A percentile compares a stretch with the other conserved stretches of the same genome.
These are phyloP conservation scores for Lacanobia wlatinum DNA, from an alignment of 2,888 invertebrate genomes.

Conservation along the genomic window DNA sequence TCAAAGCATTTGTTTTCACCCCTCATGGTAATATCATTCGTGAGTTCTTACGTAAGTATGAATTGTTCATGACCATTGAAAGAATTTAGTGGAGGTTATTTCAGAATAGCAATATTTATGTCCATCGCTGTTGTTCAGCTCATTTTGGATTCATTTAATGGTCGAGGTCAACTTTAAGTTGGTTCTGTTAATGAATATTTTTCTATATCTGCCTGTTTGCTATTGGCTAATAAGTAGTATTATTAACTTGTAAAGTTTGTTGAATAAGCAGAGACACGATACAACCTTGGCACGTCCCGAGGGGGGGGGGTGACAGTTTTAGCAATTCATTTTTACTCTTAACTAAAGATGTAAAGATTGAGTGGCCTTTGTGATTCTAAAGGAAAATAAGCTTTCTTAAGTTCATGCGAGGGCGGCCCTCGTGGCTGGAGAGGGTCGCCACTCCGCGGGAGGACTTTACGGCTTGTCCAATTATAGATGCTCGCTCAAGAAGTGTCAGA, in stretches of 20 bases:
- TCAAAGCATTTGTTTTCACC: constrained; percentile 50
- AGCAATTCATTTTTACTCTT: constrained; percentile 11
- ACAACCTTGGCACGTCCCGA: constrained; percentile 1
- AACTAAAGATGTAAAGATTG: constrained; percentile 15
- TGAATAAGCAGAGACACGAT: neutral
- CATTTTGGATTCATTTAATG: constrained; percentile 16
- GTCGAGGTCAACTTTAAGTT: constrained; percentile 8
- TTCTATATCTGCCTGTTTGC: neutral
- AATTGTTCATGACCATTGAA: constrained; percentile 23
- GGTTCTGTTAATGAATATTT: neutral
- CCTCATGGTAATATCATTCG: constrained; percentile 48
- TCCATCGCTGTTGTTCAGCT: constrained; percentile 16
- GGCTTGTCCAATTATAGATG: constrained; percentile 87
- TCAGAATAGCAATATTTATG: constrained; percentile 29
- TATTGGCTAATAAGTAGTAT: neutral
- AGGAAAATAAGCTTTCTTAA: constrained; percentile 77
- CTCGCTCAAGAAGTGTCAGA: constrained; percentile 79
- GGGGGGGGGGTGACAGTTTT: neutral
- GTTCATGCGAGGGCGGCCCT: constrained; percentile 77
- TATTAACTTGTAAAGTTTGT: constrained; percentile 16
- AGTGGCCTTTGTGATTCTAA: constrained; percentile 62
- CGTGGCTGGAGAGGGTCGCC: constrained; percentile 84
- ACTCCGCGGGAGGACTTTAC: constrained; percentile 81
- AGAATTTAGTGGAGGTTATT: constrained; percentile 37
- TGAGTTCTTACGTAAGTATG: constrained; percentile 75